A percentile compares a stretch with the other conserved stretches of the same genome.
These are phyloP conservation scores for Petrocephalus microphthalmus DNA, from an alignment of 2,113 vertebrate species.

Conservation along the genomic window DNA sequence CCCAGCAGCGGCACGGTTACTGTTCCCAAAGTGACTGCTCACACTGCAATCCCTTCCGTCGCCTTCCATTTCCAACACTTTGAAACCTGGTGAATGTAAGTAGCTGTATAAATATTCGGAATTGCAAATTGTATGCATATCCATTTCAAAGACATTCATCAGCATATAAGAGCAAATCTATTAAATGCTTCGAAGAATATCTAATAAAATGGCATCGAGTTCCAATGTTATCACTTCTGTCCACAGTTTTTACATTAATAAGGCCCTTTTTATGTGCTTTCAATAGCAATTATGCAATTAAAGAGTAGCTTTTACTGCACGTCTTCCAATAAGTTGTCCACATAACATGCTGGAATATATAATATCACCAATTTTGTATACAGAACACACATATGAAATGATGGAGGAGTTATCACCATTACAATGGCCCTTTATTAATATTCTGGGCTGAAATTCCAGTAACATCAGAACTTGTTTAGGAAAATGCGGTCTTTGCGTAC, in stretches of 20 bases:
- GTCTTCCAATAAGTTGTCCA: neutral
- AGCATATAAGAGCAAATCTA: neutral
- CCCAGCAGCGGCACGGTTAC: conserved; percentile 60
- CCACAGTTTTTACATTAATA: neutral
- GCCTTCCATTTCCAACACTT: conserved; percentile 8
- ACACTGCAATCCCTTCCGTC: neutral
- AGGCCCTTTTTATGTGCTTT: no score
- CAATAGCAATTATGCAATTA: no score
- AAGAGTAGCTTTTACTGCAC: neutral
- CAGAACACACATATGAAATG: neutral
- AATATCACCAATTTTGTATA: neutral
- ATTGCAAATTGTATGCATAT: neutral
- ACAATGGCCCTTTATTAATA: neutral
- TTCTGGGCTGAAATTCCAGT: neutral
- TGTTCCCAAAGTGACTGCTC: conserved; percentile 23
- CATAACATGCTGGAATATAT: neutral
- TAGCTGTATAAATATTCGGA: neutral
- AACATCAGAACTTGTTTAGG: neutral
- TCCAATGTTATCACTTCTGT: neutral
- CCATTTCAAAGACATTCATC: conserved; percentile 1
- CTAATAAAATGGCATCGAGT: neutral
- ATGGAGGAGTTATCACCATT: neutral
- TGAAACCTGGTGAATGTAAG: conserved; percentile 2
- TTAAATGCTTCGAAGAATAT: neutral
- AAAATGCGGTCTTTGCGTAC: neutral